Percentiles rank a stretch among this genome's conserved stretches.
Conservation (phyloP, 2,888 invertebrate genomes). For the Agapetus fuscipes region DNA sequence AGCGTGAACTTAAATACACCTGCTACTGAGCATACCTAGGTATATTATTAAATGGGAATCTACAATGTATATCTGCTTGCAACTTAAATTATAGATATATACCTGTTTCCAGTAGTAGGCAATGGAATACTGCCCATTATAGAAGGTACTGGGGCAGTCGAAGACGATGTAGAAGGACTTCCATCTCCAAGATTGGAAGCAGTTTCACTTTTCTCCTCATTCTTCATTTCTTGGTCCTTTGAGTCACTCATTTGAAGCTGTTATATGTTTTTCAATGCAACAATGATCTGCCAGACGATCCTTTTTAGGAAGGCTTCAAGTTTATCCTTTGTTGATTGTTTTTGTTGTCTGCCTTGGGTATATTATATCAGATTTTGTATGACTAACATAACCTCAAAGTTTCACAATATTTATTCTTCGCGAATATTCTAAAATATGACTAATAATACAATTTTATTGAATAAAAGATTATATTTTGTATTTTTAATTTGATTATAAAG, state of each 20-base stretch:
- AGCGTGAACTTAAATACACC: neutral
- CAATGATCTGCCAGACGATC: neutral
- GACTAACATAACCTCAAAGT: slow-evolving; percentile 10
- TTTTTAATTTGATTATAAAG: too few species aligned
- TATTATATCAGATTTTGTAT: neutral
- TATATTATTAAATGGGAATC: too few species aligned
- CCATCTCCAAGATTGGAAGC: slow-evolving; percentile 1
- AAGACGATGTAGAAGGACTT: slow-evolving; percentile 1
- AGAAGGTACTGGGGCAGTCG: slow-evolving; percentile 7
- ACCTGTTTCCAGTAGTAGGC: slow-evolving; percentile 13
- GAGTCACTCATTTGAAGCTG: neutral
- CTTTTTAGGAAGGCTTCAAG: neutral
- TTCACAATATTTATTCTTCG: too few species aligned
- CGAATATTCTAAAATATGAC: too few species aligned
- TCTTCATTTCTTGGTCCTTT: neutral
- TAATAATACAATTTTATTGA: too few species aligned
- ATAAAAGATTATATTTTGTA: too few species aligned
- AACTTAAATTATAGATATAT: neutral
- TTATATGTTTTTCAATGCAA: neutral
- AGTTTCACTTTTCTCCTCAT: neutral
- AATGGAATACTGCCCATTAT: slow-evolving; percentile 16
- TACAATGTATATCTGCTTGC: neutral
- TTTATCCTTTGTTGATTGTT: slow-evolving; percentile 8
- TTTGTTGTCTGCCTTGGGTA: slow-evolving; percentile 6
- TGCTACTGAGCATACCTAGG: too few species aligned